A percentile compares a stretch with the other conserved stretches of the same genome.
Evolutionary conservation across 2,888 invertebrate species (phyloP).

Genomic region (Volucella inanis): DNA sequence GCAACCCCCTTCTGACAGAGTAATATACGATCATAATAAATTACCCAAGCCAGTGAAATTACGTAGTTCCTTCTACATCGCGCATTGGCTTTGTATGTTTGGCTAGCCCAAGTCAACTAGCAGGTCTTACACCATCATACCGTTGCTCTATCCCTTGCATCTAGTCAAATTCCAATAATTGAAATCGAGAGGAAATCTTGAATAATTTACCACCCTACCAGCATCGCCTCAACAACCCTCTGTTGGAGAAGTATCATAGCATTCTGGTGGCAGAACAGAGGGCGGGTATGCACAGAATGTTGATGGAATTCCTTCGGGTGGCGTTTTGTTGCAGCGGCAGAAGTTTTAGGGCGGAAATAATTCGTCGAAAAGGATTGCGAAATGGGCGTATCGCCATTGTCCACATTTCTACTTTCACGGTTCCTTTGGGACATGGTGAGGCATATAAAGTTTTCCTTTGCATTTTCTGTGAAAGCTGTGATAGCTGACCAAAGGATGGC

Average conservation of each 20-base stretch:
- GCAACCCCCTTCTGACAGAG: slow-evolving; percentile 37
- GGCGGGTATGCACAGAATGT: slow-evolving; percentile 59
- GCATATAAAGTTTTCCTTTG: slow-evolving; percentile 46
- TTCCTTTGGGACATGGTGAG: slow-evolving; percentile 16
- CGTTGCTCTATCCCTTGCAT: not conserved
- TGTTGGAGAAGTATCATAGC: not conserved
- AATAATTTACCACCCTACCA: slow-evolving; percentile 69
- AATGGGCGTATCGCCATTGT: slow-evolving; percentile 10
- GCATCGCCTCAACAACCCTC: not conserved
- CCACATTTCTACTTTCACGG: slow-evolving; percentile 15
- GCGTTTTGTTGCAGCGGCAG: slow-evolving; percentile 5
- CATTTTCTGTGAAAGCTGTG: slow-evolving; percentile 18
- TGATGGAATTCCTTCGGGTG: slow-evolving; percentile 48
- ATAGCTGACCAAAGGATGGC: not conserved
- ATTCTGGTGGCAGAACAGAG: slow-evolving; percentile 20
- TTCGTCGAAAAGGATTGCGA: slow-evolving; percentile 55
- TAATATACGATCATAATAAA: slow-evolving; percentile 73
- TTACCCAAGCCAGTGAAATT: slow-evolving; percentile 61
- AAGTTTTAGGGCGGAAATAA: slow-evolving; percentile 42
- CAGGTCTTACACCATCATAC: not conserved
- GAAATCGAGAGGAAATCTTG: slow-evolving; percentile 74
- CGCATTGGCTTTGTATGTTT: slow-evolving; percentile 43
- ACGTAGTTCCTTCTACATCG: slow-evolving; percentile 46
- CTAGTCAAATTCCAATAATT: slow-evolving; percentile 73
- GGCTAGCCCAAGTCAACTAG: slow-evolving; percentile 34